These are phyloP conservation scores for Galeopsomyia nigrocyanea DNA, from an alignment of 2,888 invertebrate species.

Conservation along the genomic window DNA sequence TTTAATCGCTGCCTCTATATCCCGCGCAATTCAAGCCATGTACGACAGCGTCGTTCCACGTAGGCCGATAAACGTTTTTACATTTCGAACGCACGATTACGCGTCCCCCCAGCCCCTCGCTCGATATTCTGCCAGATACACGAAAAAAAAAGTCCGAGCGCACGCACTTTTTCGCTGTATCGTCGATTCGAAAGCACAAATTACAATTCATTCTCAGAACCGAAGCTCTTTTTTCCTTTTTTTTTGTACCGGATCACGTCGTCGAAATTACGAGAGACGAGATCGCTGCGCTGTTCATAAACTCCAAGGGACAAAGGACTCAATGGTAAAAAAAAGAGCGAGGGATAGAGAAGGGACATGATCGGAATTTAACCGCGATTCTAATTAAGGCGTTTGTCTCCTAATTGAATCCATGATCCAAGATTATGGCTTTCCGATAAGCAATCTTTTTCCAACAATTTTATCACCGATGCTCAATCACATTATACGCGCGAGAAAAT, in stretches of 20 bases:
- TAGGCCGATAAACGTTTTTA: constrained; percentile 28
- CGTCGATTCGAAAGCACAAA: constrained; percentile 24
- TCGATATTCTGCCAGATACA: constrained; percentile 19
- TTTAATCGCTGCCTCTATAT: constrained; percentile 11
- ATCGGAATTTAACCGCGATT: constrained; percentile 32
- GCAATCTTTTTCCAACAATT: neutral
- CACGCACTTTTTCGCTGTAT: constrained; percentile 36
- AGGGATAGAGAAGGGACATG: constrained; percentile 18
- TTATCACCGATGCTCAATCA: neutral
- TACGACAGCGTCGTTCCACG: constrained; percentile 16
- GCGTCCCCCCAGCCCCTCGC: neutral
- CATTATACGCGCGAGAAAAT: too few species aligned
- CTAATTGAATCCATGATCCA: constrained; percentile 45
- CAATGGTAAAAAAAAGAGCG: neutral
- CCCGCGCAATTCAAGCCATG: constrained; percentile 14
- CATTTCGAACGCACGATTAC: constrained; percentile 12
- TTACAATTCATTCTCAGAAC: constrained; percentile 31
- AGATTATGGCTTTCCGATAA: constrained; percentile 41
- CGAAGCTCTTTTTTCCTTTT: neutral
- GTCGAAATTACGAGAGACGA: constrained; percentile 22
- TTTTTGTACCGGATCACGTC: constrained; percentile 41
- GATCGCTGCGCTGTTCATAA: constrained; percentile 19
- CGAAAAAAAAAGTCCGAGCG: neutral
- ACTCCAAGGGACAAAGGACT: constrained; percentile 24
- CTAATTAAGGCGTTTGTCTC: constrained; percentile 41